These are phyloP conservation scores for Ochlodes sylvanus DNA, from an alignment of 2,888 invertebrate genomes.

Conservation along the genomic window DNA sequence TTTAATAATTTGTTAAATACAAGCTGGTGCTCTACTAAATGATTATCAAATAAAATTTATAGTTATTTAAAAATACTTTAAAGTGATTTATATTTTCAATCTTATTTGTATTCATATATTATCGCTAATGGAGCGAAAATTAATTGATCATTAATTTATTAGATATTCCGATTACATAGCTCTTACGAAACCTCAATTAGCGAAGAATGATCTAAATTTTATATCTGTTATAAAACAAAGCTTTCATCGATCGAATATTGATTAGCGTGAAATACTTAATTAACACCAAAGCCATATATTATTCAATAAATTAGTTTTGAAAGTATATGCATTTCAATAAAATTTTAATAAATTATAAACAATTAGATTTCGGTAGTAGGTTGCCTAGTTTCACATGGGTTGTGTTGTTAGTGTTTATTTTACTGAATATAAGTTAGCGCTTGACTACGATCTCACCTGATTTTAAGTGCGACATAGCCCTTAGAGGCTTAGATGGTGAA, in stretches of 20 bases:
- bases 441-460: too few species aligned
- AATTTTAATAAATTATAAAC: too few species aligned
- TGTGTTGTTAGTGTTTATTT: too few species aligned
- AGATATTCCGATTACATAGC: neutral
- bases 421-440: too few species aligned
- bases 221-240: neutral
- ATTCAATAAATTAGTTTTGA: neutral
- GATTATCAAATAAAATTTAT: neutral
- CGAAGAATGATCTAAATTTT: neutral
- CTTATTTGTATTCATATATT: neutral
- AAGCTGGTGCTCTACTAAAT: neutral
- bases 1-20: neutral
- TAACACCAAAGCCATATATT: neutral
- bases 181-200: neutral
- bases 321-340: conserved; percentile 15
- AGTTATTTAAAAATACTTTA: neutral
- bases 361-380: too few species aligned
- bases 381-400: too few species aligned
- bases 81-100: neutral
- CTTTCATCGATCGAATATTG: neutral
- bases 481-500: too few species aligned
- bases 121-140: neutral
- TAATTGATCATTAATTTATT: neutral
- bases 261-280: neutral
- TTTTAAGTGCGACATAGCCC: too few species aligned